Evolutionary conservation across 1,140 invertebrate species (phyloP).

Genomic region (Colletes latitarsis): DNA sequence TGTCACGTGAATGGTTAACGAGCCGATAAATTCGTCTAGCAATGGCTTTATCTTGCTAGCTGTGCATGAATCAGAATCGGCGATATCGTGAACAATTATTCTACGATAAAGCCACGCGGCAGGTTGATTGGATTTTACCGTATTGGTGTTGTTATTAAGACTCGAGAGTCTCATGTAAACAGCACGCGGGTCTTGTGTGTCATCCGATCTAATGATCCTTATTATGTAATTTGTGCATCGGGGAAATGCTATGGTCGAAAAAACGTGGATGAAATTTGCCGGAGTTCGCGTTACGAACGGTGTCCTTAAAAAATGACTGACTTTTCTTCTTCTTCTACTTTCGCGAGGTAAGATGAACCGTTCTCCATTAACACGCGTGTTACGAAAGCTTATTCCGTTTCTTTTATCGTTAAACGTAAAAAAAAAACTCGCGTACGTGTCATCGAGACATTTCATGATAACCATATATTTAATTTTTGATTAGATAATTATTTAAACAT

Average conservation of each 20-base stretch:
- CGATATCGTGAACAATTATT: slow-evolving; percentile 4
- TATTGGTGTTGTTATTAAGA: slow-evolving; percentile 12
- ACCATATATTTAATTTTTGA: not conserved
- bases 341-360: slow-evolving; percentile 64
- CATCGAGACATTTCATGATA: not conserved
- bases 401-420: not conserved
- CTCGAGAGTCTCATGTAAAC: slow-evolving; percentile 56
- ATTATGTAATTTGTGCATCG: slow-evolving; percentile 66
- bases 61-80: not conserved
- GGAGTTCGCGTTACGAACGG: slow-evolving; percentile 61
- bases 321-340: slow-evolving; percentile 66
- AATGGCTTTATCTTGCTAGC: not conserved
- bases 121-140: slow-evolving; percentile 21
- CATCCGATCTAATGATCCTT: slow-evolving; percentile 59
- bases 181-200: slow-evolving; percentile 53
- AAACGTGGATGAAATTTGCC: slow-evolving; percentile 65
- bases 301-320: slow-evolving; percentile 72
- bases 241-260: slow-evolving; percentile 70
- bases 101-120: slow-evolving; percentile 11
- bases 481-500: not conserved
- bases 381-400: not conserved
- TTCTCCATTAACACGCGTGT: not conserved
- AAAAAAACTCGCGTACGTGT: not conserved
- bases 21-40: slow-evolving; percentile 19
- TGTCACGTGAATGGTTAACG: not conserved